Conservation (phyloP, 2,888 invertebrate species). For the Adelphocoris suturalis region DNA sequence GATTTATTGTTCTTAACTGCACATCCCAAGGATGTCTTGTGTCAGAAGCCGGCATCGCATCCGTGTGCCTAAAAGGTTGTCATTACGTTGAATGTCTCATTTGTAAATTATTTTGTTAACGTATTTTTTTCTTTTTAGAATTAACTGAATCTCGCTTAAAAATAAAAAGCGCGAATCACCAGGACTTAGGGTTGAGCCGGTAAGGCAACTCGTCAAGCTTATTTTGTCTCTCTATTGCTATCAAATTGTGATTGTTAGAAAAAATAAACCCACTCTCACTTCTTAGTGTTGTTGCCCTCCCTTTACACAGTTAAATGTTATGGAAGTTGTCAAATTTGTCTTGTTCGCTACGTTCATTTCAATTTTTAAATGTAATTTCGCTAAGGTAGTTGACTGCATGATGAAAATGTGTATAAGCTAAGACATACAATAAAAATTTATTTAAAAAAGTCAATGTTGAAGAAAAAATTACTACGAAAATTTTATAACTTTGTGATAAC, state of each 20-base stretch:
- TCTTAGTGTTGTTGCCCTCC: conserved; percentile 62
- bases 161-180: neutral
- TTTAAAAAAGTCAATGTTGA: neutral
- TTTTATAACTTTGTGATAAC: conserved; percentile 59
- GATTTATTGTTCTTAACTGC: neutral
- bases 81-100: neutral
- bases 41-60: neutral
- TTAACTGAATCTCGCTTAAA: conserved; percentile 46
- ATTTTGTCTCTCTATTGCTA: conserved; percentile 62
- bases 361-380: neutral
- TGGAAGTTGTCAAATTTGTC: conserved; percentile 13
- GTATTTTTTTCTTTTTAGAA: conserved; percentile 15
- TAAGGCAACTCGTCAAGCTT: neutral
- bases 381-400: conserved; percentile 56
- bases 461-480: conserved; percentile 36
- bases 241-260: conserved; percentile 46
- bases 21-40: neutral
- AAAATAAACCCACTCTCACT: neutral
- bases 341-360: conserved; percentile 20
- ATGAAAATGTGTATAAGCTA: conserved; percentile 5
- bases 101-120: conserved; percentile 3
- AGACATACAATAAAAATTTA: conserved; percentile 42
- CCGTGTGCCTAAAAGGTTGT: conserved; percentile 22
- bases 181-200: neutral
- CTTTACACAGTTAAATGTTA: conserved; percentile 35